Evolutionary conservation across 2,888 invertebrate genomes (phyloP).

Genomic region (Leucania comma): DNA sequence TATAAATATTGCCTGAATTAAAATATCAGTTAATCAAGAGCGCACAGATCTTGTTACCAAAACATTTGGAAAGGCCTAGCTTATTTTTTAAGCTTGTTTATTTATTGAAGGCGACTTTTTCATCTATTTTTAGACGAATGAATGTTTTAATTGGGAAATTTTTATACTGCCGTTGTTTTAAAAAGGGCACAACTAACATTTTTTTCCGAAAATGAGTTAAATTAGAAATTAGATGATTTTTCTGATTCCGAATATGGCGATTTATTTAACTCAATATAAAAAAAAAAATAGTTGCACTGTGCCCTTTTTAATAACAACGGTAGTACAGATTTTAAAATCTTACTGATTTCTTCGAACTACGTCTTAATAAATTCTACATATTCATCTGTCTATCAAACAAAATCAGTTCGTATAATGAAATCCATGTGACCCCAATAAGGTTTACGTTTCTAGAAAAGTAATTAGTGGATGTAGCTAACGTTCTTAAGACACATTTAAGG

Average conservation of each 20-base stretch:
- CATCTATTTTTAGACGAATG: neutral
- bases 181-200: no score
- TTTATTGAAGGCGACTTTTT: neutral
- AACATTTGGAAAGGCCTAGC: neutral
- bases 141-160: neutral
- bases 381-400: neutral
- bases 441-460: neutral
- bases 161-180: no score
- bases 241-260: no score
- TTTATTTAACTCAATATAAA: no score
- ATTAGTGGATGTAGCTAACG: neutral
- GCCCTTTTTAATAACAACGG: no score
- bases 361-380: neutral
- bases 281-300: no score
- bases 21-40: constrained; percentile 14
- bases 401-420: neutral
- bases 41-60: neutral
- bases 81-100: constrained; percentile 16
- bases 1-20: constrained; percentile 25
- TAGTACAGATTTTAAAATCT: neutral
- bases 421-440: neutral
- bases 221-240: no score
- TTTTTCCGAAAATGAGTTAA: no score
- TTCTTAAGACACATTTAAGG: neutral
- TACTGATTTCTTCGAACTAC: neutral